Percentiles rank a stretch among this genome's conserved stretches.
phyloP scores from a whole-genome alignment of 2,888 invertebrate genomes.

The Ecdyonurus torrentis region DNA sequence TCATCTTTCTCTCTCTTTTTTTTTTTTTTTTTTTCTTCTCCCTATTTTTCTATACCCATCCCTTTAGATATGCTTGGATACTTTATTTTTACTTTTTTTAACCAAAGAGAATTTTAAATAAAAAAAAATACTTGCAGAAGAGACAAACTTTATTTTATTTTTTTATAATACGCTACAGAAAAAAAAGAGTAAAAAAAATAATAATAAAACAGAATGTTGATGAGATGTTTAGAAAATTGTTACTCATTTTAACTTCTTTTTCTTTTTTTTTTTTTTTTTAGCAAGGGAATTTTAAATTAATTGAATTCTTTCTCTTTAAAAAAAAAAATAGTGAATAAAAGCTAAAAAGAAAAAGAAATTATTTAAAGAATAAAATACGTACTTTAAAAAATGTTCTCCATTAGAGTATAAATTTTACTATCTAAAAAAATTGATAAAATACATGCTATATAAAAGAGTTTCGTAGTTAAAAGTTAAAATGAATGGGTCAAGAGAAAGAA shows the following conservation, averaged over 20 bases:
- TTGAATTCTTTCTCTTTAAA: not conserved
- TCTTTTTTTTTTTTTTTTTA: not conserved
- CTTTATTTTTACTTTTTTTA: not conserved
- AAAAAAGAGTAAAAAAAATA: too few relatives aligned
- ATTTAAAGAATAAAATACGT: too few relatives aligned
- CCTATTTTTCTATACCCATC: not conserved
- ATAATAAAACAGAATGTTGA: not conserved
- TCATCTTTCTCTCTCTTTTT: not conserved
- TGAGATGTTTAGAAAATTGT: not conserved
- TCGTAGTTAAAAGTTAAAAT: not conserved
- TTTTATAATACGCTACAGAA: too few relatives aligned
- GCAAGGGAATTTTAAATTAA: not conserved
- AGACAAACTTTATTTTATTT: not conserved
- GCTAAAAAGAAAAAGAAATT: not conserved
- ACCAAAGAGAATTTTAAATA: not conserved
- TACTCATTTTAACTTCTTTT: not conserved
- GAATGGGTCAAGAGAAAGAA: not conserved
- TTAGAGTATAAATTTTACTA: too few relatives aligned
- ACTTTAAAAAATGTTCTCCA: too few relatives aligned
- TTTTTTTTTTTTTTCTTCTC: not conserved
- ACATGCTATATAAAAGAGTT: not conserved
- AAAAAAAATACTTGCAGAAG: not conserved
- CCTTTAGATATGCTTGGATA: not conserved
- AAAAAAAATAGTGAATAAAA: not conserved
- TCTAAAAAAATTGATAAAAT: too few relatives aligned